phyloP scores from a whole-genome alignment of 2,888 invertebrate genomes.

The Nemoura dubitans region DNA sequence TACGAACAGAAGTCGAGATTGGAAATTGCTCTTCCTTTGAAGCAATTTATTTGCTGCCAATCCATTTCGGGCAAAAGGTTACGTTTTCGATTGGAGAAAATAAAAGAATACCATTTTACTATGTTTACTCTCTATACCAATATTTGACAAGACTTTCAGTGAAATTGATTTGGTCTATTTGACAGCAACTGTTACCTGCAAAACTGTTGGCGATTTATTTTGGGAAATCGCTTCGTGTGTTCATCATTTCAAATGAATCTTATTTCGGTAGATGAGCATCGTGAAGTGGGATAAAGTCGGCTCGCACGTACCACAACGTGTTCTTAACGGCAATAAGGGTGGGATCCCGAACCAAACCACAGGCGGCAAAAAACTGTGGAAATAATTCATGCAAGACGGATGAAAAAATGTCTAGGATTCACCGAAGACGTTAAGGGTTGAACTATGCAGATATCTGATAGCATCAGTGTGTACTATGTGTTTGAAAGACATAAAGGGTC shows the following conservation, averaged over 20 bases:
- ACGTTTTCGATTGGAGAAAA: background rate
- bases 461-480: background rate
- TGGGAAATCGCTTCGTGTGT: background rate
- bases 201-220: background rate
- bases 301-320: background rate
- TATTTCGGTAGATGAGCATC: background rate
- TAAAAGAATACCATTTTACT: background rate
- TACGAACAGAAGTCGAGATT: background rate
- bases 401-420: constrained; percentile 14
- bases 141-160: background rate
- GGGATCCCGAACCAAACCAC: background rate
- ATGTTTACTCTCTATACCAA: background rate
- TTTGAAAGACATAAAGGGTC: background rate
- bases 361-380: background rate
- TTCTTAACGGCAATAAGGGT: background rate
- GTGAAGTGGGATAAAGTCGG: background rate
- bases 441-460: constrained; percentile 23
- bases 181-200: background rate
- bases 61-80: background rate
- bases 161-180: background rate
- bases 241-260: background rate
- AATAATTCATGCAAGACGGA: background rate
- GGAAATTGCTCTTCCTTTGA: background rate
- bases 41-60: background rate
- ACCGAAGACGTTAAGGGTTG: background rate